Evolutionary conservation across 2,113 vertebrate genomes (phyloP).

Genomic region (Gadus macrocephalus): DNA sequence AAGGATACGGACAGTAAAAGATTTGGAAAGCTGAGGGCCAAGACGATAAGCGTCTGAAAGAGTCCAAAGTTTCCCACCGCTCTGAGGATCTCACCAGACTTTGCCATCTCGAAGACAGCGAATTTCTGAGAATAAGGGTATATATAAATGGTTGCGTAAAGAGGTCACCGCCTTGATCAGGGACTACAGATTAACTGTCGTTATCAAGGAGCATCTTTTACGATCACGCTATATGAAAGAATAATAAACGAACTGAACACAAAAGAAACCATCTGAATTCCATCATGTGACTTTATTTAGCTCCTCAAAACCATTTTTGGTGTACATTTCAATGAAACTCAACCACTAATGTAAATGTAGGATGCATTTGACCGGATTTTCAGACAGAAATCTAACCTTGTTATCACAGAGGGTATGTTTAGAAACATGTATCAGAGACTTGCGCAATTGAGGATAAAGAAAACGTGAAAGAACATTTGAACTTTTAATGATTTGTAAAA

Average conservation of each 20-base stretch:
- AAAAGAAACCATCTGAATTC: slow-evolving; percentile 13
- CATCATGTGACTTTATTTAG: slow-evolving; percentile 62
- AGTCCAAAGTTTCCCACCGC: slow-evolving; percentile 74
- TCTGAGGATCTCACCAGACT: slow-evolving; percentile 70
- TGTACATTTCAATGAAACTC: slow-evolving; percentile 36
- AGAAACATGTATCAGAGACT: no score
- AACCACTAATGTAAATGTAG: slow-evolving; percentile 21
- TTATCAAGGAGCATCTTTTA: no score
- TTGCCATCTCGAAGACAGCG: slow-evolving; percentile 50
- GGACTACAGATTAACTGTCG: background rate
- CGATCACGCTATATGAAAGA: no score
- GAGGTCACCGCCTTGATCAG: no score
- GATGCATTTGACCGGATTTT: slow-evolving; percentile 10
- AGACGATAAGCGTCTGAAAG: slow-evolving; percentile 74
- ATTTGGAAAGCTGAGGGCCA: slow-evolving; percentile 63
- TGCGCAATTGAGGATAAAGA: no score
- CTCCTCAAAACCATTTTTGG: slow-evolving; percentile 45
- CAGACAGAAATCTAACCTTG: slow-evolving; percentile 30
- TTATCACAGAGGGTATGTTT: background rate
- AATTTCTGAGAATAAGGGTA: no score
- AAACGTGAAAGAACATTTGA: background rate
- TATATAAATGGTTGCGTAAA: no score
- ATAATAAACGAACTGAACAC: background rate
- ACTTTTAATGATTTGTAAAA: background rate
- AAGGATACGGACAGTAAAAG: slow-evolving; percentile 65